Evolutionary conservation across 2,113 vertebrate genomes (phyloP).

Genomic region (Triplophysa siluroides): DNA sequence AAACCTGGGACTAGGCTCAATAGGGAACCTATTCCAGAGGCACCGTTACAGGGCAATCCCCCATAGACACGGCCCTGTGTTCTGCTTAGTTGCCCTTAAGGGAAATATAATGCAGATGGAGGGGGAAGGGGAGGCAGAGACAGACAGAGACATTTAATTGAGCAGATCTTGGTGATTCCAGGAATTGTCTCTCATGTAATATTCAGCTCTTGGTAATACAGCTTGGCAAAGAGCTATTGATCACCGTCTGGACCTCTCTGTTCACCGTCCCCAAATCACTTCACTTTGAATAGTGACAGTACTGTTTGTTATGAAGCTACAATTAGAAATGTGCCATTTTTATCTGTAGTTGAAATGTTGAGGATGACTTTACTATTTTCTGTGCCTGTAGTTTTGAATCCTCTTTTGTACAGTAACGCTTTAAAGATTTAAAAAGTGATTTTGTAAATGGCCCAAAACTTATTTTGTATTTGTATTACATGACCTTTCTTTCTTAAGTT

Average conservation of each 20-base stretch:
- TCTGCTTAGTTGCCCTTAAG: slow-evolving; percentile 27
- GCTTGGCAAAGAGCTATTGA: slow-evolving; percentile 50
- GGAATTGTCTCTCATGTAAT: slow-evolving; percentile 57
- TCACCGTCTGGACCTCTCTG: slow-evolving; percentile 23
- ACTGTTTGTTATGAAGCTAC: background rate
- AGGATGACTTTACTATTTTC: too few species aligned
- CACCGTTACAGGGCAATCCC: slow-evolving; percentile 32
- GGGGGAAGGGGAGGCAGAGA: slow-evolving; percentile 14
- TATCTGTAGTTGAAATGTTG: background rate
- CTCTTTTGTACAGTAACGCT: too few species aligned
- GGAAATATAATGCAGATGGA: slow-evolving; percentile 31
- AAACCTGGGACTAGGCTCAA: slow-evolving; percentile 39
- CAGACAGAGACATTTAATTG: slow-evolving; percentile 37
- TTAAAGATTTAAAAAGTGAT: too few species aligned
- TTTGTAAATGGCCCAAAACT: too few species aligned
- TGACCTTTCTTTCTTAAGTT: too few species aligned
- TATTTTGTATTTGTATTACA: too few species aligned
- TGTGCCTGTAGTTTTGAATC: too few species aligned
- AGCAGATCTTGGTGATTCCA: slow-evolving; percentile 45
- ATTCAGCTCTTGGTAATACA: slow-evolving; percentile 51
- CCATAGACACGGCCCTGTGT: slow-evolving; percentile 21
- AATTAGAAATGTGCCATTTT: background rate
- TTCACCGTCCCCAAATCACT: background rate
- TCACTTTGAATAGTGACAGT: background rate
- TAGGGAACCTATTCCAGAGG: slow-evolving; percentile 43